Conservation (phyloP, 2,888 invertebrate species). For the Leptinotarsa tumamoca region DNA sequence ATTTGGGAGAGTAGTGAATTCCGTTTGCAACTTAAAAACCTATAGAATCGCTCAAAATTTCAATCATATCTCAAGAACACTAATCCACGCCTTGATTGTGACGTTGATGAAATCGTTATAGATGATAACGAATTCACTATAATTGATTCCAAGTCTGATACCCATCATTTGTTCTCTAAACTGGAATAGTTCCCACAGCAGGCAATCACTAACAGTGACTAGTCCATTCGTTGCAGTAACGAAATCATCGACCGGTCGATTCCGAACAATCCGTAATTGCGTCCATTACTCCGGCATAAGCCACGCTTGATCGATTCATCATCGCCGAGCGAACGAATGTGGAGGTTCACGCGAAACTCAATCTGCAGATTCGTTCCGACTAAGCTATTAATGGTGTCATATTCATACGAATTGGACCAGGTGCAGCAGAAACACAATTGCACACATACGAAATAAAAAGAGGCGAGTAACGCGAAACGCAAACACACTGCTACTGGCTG, state of each 20-base stretch:
- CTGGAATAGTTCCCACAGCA: no score
- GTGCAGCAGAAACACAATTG: constrained; percentile 15
- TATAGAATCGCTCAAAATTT: no score
- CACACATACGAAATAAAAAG: neutral
- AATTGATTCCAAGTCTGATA: no score
- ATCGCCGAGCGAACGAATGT: neutral
- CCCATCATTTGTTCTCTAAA: no score
- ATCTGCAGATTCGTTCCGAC: constrained; percentile 7
- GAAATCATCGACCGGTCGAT: neutral
- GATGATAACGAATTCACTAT: no score
- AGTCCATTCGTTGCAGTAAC: neutral
- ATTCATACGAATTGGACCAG: constrained; percentile 5
- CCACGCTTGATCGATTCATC: constrained; percentile 6
- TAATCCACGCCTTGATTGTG: no score
- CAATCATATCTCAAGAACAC: no score
- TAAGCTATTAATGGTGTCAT: neutral
- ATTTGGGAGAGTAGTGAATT: no score
- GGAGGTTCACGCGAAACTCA: neutral
- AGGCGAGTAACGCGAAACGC: constrained; percentile 4
- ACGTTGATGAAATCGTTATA: no score
- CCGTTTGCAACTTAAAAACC: no score
- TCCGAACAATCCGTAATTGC: neutral
- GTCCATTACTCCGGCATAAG: neutral
- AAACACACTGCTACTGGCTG: constrained; percentile 6
- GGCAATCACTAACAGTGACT: neutral